Conservation (phyloP, 1,140 invertebrate genomes). For the Asbolus verrucosus region DNA sequence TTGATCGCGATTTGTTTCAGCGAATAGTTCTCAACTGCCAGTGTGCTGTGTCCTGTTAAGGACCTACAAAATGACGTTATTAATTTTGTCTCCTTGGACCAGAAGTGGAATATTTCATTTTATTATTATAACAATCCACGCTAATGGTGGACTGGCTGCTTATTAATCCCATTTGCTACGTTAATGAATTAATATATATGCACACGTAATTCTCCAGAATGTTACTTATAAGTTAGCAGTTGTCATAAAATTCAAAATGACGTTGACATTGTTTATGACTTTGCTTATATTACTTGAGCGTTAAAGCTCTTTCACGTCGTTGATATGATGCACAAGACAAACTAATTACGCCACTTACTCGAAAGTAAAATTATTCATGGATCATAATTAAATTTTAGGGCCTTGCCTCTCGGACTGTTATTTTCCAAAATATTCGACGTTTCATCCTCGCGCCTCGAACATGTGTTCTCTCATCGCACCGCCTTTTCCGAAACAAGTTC, state of each 20-base stretch:
- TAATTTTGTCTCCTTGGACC: no score
- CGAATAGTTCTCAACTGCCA: no score
- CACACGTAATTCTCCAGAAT: slow-evolving; percentile 35
- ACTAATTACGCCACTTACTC: slow-evolving; percentile 21
- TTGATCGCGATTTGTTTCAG: no score
- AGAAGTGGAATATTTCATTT: slow-evolving; percentile 16
- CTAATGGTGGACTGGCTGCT: not conserved
- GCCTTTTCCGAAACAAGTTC: no score
- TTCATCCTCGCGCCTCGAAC: no score
- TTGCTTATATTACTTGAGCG: slow-evolving; percentile 9
- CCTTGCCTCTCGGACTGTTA: no score
- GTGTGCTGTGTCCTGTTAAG: no score
- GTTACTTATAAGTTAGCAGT: slow-evolving; percentile 36
- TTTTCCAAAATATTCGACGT: no score
- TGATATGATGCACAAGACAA: not conserved
- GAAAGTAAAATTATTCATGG: slow-evolving; percentile 9
- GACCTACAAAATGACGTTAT: no score
- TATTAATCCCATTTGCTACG: slow-evolving; percentile 19
- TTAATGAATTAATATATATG: slow-evolving; percentile 49
- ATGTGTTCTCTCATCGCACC: no score
- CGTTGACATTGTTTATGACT: slow-evolving; percentile 38
- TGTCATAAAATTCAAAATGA: slow-evolving; percentile 45
- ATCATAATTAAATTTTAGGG: slow-evolving; percentile 4
- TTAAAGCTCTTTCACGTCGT: slow-evolving; percentile 10
- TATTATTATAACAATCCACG: slow-evolving; percentile 9